Evolutionary conservation across 2,113 vertebrate genomes (phyloP).

Genomic region (Shinisaurus crocodilurus): DNA sequence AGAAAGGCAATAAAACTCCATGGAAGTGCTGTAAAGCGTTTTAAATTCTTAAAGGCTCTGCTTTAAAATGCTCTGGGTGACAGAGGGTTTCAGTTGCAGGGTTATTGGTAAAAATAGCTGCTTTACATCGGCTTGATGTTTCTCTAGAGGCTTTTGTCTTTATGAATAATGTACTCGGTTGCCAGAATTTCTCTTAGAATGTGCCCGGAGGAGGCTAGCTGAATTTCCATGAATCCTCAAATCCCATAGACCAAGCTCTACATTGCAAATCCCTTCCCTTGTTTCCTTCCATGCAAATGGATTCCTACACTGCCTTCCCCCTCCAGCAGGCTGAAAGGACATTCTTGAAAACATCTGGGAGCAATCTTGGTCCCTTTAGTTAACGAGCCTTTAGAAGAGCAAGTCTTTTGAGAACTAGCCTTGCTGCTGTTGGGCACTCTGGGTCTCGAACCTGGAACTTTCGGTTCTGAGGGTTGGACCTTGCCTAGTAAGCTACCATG

Average conservation of each 20-base stretch:
- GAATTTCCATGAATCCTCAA: constrained; percentile 47
- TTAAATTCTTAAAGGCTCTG: constrained; percentile 54
- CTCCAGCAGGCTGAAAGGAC: neutral
- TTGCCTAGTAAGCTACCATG: neutral
- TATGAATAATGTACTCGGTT: constrained; percentile 52
- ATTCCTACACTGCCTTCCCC: constrained; percentile 4
- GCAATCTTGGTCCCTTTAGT: no score
- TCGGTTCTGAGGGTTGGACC: neutral
- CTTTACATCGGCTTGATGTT: constrained; percentile 41
- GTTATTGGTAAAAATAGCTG: constrained; percentile 67
- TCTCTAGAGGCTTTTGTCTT: constrained; percentile 65
- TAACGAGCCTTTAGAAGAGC: no score
- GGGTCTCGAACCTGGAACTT: neutral
- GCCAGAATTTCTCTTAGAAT: constrained; percentile 34
- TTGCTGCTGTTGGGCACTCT: neutral
- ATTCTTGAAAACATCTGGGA: constrained; percentile 22
- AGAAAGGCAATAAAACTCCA: neutral
- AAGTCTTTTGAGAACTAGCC: neutral
- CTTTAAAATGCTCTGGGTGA: constrained; percentile 53
- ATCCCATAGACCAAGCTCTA: constrained; percentile 15
- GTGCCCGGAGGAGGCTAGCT: constrained; percentile 53
- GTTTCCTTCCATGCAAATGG: constrained; percentile 33
- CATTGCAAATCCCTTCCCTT: constrained; percentile 28
- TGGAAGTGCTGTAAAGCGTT: constrained; percentile 27
- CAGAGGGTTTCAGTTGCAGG: constrained; percentile 54